Evolutionary conservation across 2,888 invertebrate genomes (phyloP).

Genomic region (Meliscaeva auricollis): DNA sequence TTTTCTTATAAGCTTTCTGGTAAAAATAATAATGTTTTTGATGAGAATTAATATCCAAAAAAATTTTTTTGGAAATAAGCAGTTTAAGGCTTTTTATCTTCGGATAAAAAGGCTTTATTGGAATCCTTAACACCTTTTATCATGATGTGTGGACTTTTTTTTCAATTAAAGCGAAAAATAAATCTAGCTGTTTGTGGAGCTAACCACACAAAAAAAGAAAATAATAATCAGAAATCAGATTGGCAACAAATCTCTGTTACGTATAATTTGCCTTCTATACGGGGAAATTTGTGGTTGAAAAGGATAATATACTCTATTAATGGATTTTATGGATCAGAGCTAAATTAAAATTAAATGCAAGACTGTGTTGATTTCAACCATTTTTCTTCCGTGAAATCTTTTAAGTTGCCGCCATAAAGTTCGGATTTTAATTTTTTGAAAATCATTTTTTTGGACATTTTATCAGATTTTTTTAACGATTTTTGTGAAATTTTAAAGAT

Average conservation of each 20-base stretch:
- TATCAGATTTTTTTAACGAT: too few species aligned
- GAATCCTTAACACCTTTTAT: conserved; percentile 3
- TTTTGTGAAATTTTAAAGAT: too few species aligned
- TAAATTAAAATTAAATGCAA: too few species aligned
- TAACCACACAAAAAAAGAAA: not conserved
- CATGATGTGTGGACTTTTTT: not conserved
- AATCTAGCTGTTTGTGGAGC: not conserved
- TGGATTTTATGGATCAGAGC: not conserved
- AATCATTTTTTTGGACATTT: too few species aligned
- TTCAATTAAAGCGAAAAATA: conserved; percentile 5
- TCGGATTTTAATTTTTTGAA: too few species aligned
- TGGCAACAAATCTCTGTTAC: conserved; percentile 5
- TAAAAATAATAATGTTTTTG: not conserved
- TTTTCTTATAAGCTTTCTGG: not conserved
- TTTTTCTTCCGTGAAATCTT: too few species aligned
- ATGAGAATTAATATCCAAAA: not conserved
- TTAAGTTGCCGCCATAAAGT: too few species aligned
- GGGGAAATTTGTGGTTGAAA: not conserved
- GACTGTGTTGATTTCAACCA: too few species aligned
- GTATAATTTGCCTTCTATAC: not conserved
- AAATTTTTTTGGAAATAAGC: not conserved
- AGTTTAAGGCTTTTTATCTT: not conserved
- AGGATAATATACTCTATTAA: not conserved
- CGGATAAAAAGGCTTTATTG: not conserved
- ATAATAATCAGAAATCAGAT: not conserved